Evolutionary conservation across 2,797 vertebrate species (phyloP).

Genomic region (Falco novaeseelandiae): DNA sequence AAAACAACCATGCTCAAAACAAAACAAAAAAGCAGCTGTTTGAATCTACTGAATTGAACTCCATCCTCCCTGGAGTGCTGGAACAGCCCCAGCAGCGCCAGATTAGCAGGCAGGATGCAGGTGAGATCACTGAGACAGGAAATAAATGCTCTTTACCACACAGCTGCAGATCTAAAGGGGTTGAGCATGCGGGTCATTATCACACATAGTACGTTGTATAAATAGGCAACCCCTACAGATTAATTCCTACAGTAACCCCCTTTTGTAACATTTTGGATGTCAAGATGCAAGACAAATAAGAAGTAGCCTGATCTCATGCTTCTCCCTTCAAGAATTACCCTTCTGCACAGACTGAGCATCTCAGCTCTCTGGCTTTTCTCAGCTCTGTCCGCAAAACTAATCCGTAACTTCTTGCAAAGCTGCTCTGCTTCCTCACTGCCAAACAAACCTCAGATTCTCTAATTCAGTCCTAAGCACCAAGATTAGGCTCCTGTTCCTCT

Average conservation of each 20-base stretch:
- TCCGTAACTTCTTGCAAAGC: neutral
- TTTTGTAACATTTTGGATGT: neutral
- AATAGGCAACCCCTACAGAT: neutral
- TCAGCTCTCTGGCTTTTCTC: neutral
- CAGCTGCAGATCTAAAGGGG: neutral
- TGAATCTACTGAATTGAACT: neutral
- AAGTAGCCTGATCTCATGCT: neutral
- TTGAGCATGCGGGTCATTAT: neutral
- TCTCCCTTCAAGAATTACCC: neutral
- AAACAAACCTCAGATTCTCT: neutral
- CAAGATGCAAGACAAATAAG: neutral
- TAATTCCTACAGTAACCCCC: neutral
- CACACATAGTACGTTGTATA: neutral
- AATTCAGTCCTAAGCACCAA: neutral
- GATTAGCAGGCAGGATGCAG: constrained; percentile 52
- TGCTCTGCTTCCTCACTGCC: neutral
- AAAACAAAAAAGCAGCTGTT: neutral
- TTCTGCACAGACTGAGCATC: neutral
- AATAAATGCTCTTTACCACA: constrained; percentile 8
- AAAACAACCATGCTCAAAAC: neutral
- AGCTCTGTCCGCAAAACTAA: neutral
- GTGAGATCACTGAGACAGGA: constrained; percentile 37
- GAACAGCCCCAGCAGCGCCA: neutral
- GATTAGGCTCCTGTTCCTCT: neutral
- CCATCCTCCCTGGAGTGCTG: neutral